A percentile compares a stretch with the other conserved stretches of the same genome.
Conservation (phyloP, 2,797 vertebrate species). For the Neosilurus mollespiculum region DNA sequence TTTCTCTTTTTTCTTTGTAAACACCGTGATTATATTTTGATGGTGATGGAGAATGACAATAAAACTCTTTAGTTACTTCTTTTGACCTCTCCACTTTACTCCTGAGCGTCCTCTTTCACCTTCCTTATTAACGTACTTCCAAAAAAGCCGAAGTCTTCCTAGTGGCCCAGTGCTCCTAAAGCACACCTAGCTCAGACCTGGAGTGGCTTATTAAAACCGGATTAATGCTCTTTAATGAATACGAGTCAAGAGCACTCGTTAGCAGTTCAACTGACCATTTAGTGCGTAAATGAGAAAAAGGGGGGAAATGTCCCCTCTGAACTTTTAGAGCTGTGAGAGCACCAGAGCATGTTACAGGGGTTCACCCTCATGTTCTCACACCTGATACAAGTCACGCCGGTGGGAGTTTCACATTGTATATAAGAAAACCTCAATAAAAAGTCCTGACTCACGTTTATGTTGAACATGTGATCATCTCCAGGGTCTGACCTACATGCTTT, state of each 20-base stretch:
- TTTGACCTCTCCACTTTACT: conserved; percentile 14
- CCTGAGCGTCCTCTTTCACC: conserved; percentile 20
- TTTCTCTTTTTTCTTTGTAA: not conserved
- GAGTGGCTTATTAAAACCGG: conserved; percentile 69
- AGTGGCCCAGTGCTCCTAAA: conserved; percentile 14
- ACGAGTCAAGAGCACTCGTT: conserved; percentile 53
- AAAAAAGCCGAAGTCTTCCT: conserved; percentile 41
- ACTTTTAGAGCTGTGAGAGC: not conserved
- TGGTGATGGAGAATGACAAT: conserved; percentile 11
- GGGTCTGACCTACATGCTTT: not conserved
- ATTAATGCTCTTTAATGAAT: conserved; percentile 65
- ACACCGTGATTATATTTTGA: conserved; percentile 17
- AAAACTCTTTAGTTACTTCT: conserved; percentile 6
- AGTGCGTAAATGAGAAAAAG: conserved; percentile 40
- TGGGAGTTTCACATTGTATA: not conserved
- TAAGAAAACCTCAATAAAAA: not conserved
- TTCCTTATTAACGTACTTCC: conserved; percentile 35
- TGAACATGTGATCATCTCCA: not conserved
- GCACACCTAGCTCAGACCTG: conserved; percentile 41
- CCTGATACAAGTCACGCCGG: not conserved
- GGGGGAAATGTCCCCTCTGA: conserved; percentile 19
- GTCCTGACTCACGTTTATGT: not conserved
- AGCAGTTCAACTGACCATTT: conserved; percentile 60
- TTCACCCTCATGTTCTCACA: not conserved
- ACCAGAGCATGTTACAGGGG: not conserved